phyloP scores from a whole-genome alignment of 2,113 vertebrate genomes.

The Centropristis striata region DNA sequence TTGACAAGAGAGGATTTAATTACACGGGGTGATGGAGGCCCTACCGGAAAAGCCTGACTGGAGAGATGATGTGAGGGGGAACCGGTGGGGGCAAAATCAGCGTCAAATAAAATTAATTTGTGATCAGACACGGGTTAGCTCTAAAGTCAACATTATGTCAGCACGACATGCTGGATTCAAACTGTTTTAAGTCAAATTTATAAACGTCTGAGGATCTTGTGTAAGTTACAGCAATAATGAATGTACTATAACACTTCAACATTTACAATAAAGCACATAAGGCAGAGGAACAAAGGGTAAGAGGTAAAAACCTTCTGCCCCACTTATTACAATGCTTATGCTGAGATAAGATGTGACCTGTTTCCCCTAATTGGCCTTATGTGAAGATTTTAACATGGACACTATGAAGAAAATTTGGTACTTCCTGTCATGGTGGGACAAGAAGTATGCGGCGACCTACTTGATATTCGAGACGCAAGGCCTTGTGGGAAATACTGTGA shows the following conservation, averaged over 20 bases:
- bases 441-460: no score
- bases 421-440: no score
- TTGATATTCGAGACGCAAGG: no score
- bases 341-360: background rate
- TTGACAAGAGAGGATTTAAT: background rate
- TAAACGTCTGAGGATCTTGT: background rate
- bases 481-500: no score
- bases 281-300: background rate
- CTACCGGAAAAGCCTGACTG: background rate
- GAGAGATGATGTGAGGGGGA: background rate
- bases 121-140: background rate
- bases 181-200: background rate
- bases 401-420: no score
- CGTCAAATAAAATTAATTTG: background rate
- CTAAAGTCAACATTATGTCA: background rate
- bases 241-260: conserved; percentile 2
- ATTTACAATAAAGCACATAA: background rate
- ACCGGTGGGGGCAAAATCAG: background rate
- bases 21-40: background rate
- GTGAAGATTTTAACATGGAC: background rate
- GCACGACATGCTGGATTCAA: background rate
- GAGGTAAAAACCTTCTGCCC: background rate
- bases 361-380: no score
- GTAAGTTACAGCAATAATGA: background rate
- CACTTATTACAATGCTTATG: background rate